phyloP scores from a whole-genome alignment of 2,888 invertebrate genomes.

The Apantesis nais region DNA sequence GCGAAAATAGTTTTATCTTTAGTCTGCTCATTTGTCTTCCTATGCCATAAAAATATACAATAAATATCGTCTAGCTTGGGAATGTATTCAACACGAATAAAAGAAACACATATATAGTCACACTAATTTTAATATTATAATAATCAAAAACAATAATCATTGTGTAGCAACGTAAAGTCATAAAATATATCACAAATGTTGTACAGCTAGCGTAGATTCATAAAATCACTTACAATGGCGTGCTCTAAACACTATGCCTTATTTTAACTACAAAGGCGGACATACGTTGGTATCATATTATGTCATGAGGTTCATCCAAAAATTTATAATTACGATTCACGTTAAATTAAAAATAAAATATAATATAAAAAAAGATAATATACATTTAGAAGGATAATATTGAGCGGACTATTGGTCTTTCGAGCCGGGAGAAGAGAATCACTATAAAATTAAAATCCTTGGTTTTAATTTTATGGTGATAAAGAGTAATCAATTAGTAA shows the following conservation, averaged over 20 bases:
- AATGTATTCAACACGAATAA: not conserved
- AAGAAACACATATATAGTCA: slow-evolving; percentile 30
- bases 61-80: too few species aligned
- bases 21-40: too few species aligned
- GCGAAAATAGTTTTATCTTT: too few species aligned
- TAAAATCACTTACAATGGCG: slow-evolving; percentile 48
- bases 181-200: slow-evolving; percentile 64
- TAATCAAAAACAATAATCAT: slow-evolving; percentile 55
- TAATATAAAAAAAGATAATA: not conserved
- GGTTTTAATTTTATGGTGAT: not conserved
- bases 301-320: not conserved
- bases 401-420: not conserved
- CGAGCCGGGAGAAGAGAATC: not conserved
- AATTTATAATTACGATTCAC: not conserved
- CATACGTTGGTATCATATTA: slow-evolving; percentile 14
- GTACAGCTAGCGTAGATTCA: slow-evolving; percentile 54
- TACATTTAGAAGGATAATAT: not conserved
- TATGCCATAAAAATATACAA: too few species aligned
- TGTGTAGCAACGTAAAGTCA: slow-evolving; percentile 43
- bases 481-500: not conserved
- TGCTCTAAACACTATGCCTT: slow-evolving; percentile 38
- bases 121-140: slow-evolving; percentile 50
- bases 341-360: not conserved
- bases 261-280: slow-evolving; percentile 13
- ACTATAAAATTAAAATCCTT: too few species aligned